Evolutionary conservation across 2,888 invertebrate genomes (phyloP).

Genomic region (Pterostichus niger): DNA sequence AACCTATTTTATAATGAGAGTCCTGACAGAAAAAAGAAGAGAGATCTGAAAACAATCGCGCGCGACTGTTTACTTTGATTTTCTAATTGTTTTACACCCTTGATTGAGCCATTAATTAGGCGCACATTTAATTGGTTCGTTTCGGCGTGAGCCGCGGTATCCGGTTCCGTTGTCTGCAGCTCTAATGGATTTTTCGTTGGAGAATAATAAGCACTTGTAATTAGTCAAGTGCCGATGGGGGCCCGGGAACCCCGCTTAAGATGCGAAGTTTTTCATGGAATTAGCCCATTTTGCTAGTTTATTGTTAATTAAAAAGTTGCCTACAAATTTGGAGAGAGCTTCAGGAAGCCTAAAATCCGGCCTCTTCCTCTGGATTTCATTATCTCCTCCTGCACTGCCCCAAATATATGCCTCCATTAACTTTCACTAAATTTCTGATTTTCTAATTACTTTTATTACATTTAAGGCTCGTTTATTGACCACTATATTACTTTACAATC

Average conservation of each 20-base stretch:
- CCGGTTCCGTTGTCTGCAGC: conserved; percentile 30
- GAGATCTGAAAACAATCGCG: conserved; percentile 44
- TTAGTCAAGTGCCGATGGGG: conserved; percentile 47
- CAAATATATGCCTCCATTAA: conserved; percentile 23
- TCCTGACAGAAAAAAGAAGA: conserved; percentile 1
- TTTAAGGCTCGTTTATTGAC: conserved; percentile 13
- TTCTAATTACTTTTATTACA: conserved; percentile 16
- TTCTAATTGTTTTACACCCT: conserved; percentile 63
- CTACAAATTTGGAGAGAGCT: conserved; percentile 49
- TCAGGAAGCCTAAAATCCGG: neutral
- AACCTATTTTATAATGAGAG: conserved; percentile 7
- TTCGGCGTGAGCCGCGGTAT: conserved; percentile 13
- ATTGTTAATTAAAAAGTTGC: conserved; percentile 63
- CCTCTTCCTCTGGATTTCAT: conserved; percentile 28
- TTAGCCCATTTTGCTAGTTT: conserved; percentile 58
- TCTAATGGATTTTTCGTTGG: conserved; percentile 60
- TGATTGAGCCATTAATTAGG: conserved; percentile 66
- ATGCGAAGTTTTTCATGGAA: conserved; percentile 60
- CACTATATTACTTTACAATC: conserved; percentile 13
- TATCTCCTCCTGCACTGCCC: conserved; percentile 23
- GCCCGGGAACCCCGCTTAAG: conserved; percentile 32
- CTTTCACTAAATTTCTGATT: conserved; percentile 48
- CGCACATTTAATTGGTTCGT: conserved; percentile 54
- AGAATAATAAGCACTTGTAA: conserved; percentile 59
- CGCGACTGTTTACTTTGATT: conserved; percentile 59